These are phyloP conservation scores for Drosophila prolongata DNA, from an alignment of 2,888 invertebrate genomes.

Conservation along the genomic window DNA sequence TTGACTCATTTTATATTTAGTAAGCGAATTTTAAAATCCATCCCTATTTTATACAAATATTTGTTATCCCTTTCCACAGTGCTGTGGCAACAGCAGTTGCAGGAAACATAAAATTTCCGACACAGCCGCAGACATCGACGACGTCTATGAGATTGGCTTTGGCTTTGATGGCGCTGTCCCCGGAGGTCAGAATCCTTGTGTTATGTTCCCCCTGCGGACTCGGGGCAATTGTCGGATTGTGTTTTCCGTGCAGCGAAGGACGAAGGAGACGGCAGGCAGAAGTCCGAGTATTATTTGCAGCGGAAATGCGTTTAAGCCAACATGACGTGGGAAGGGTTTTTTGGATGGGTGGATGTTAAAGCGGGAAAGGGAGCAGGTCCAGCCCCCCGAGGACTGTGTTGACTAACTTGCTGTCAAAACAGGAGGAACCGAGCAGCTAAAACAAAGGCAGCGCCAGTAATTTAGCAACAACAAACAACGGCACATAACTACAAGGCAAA, in stretches of 20 bases:
- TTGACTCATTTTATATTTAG: no score
- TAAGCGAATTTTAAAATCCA: neutral
- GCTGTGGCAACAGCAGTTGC: slow-evolving; percentile 19
- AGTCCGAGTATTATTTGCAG: slow-evolving; percentile 55
- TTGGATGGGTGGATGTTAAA: neutral
- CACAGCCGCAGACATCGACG: slow-evolving; percentile 40
- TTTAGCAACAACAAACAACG: slow-evolving; percentile 71
- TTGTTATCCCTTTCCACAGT: slow-evolving; percentile 1
- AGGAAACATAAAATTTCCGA: slow-evolving; percentile 51
- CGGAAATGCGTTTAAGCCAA: slow-evolving; percentile 71
- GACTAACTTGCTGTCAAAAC: slow-evolving; percentile 76
- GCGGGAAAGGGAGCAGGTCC: slow-evolving; percentile 7
- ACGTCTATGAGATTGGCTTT: slow-evolving; percentile 43
- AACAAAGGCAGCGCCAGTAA: slow-evolving; percentile 67
- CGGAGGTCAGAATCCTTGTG: slow-evolving; percentile 20
- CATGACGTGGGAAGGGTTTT: slow-evolving; percentile 19
- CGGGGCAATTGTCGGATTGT: slow-evolving; percentile 40
- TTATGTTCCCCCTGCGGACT: slow-evolving; percentile 32
- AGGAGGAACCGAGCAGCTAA: slow-evolving; percentile 41
- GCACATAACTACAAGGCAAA: slow-evolving; percentile 71
- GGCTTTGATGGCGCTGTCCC: slow-evolving; percentile 27
- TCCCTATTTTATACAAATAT: neutral
- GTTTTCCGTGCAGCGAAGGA: slow-evolving; percentile 43
- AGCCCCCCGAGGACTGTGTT: slow-evolving; percentile 42
- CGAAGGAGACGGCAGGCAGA: slow-evolving; percentile 12